phyloP scores from a whole-genome alignment of 2,888 invertebrate genomes.

The Andricus curvator region DNA sequence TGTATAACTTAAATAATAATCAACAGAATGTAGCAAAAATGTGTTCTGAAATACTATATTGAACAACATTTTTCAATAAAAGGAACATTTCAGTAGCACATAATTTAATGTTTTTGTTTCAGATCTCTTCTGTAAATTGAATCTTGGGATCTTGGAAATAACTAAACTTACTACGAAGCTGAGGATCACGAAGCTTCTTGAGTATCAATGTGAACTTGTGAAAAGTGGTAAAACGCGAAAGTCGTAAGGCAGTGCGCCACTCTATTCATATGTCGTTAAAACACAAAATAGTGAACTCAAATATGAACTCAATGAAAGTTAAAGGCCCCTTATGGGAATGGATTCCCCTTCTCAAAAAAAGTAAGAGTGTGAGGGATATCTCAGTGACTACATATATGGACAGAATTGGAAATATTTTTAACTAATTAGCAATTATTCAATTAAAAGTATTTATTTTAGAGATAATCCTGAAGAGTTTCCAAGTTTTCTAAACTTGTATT shows the following conservation, averaged over 20 bases:
- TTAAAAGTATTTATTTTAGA: not conserved
- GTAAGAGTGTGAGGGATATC: not conserved
- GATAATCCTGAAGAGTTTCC: not conserved
- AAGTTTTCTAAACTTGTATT: too few species aligned
- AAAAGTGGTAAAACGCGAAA: constrained; percentile 7
- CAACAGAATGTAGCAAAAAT: too few species aligned
- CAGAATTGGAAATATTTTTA: not conserved
- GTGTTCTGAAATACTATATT: not conserved
- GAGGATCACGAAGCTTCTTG: not conserved
- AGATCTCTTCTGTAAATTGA: constrained; percentile 1
- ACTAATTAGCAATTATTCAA: not conserved
- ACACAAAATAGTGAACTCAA: constrained; percentile 25
- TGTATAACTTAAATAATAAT: too few species aligned
- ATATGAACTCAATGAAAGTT: constrained; percentile 27
- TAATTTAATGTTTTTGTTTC: constrained; percentile 5
- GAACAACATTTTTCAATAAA: not conserved
- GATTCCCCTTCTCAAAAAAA: not conserved
- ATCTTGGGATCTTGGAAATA: not conserved
- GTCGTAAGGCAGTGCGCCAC: constrained; percentile 13
- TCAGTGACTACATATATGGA: not conserved
- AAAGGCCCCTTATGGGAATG: constrained; percentile 8
- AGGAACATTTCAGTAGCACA: not conserved
- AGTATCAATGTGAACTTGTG: constrained; percentile 28
- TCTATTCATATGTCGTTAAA: constrained; percentile 34
- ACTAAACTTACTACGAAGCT: not conserved